Conservation (phyloP, 2,888 invertebrate genomes). For the Entomobrya proxima region DNA sequence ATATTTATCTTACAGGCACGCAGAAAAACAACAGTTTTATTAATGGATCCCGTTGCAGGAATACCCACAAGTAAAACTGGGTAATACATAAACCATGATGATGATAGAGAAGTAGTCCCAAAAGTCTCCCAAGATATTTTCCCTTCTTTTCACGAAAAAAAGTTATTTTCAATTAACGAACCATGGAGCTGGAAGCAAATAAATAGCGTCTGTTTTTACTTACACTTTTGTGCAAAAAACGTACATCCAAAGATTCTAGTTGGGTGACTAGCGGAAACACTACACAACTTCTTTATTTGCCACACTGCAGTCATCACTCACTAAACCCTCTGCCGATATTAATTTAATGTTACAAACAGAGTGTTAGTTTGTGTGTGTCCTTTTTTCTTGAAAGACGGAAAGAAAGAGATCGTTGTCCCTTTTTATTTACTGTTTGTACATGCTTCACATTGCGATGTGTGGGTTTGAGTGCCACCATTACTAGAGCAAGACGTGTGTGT, state of each 20-base stretch:
- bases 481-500: not conserved
- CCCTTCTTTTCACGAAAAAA: not conserved
- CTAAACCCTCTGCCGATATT: slow-evolving; percentile 1
- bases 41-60: not conserved
- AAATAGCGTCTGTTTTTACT: not conserved
- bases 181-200: not conserved
- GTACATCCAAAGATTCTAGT: not conserved
- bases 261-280: not conserved
- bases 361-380: slow-evolving; percentile 22
- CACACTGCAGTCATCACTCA: not conserved
- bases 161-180: slow-evolving; percentile 28
- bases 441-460: not conserved
- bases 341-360: slow-evolving; percentile 10
- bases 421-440: not conserved
- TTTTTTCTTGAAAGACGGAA: not conserved
- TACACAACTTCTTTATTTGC: not conserved
- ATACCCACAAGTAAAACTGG: too few relatives aligned
- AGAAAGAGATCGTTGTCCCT: not conserved
- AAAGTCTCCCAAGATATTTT: not conserved
- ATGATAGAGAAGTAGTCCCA: slow-evolving; percentile 5
- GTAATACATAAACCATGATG: not conserved
- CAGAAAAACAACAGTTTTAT: not conserved
- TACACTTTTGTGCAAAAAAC: not conserved
- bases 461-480: not conserved
- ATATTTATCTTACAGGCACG: not conserved